phyloP scores from a whole-genome alignment of 2,797 vertebrate species.

The Mus caroli region DNA sequence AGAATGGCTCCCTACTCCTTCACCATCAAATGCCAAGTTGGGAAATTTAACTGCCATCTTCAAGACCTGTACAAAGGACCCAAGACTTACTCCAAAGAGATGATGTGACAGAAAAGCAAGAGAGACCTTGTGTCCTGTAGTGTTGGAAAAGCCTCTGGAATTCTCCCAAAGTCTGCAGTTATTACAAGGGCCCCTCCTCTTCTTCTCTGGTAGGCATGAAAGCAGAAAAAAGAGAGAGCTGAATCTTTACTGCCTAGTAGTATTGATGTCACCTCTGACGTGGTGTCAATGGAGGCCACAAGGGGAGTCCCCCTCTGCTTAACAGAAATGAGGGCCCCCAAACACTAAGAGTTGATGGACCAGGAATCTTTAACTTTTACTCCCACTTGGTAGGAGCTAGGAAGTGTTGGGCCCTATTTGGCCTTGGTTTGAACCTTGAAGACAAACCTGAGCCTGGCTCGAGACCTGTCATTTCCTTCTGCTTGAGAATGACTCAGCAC shows the following conservation, averaged over 20 bases:
- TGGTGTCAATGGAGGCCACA: not conserved
- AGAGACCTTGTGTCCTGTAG: not conserved
- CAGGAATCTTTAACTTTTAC: not conserved
- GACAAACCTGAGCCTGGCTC: too few relatives aligned
- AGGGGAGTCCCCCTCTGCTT: not conserved
- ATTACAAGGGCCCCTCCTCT: too few relatives aligned
- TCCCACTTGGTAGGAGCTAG: not conserved
- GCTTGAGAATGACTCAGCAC: too few relatives aligned
- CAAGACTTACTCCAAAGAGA: not conserved
- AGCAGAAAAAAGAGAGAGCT: not conserved
- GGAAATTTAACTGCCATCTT: not conserved
- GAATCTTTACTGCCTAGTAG: not conserved
- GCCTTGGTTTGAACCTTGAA: too few relatives aligned
- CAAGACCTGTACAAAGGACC: not conserved
- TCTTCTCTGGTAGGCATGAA: not conserved
- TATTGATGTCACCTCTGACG: not conserved
- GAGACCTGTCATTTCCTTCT: too few relatives aligned
- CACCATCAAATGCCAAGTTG: not conserved
- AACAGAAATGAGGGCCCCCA: not conserved
- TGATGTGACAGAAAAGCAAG: not conserved
- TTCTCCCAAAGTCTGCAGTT: not conserved
- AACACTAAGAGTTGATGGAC: not conserved
- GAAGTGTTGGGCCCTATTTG: too few relatives aligned
- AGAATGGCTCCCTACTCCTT: not conserved
- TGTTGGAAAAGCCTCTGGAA: not conserved